phyloP scores from a whole-genome alignment of 2,113 vertebrate genomes.

The Indicator indicator region DNA sequence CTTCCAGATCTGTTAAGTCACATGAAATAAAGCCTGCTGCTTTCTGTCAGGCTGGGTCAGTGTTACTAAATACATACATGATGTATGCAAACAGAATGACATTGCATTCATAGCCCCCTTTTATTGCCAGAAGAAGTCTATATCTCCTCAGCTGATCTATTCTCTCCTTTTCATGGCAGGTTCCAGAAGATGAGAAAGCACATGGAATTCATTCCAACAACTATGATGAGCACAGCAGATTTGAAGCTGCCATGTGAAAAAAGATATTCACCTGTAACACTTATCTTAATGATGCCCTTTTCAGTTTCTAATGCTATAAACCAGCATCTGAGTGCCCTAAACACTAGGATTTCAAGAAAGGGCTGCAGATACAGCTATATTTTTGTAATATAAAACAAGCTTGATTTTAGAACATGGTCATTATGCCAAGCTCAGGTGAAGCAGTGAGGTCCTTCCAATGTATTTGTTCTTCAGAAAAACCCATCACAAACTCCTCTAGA shows the following conservation, averaged over 20 bases:
- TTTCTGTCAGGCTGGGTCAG: not conserved
- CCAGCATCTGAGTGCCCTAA: not conserved
- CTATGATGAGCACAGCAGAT: conserved; percentile 27
- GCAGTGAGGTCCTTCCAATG: not conserved
- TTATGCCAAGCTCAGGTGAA: not conserved
- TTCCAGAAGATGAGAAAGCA: conserved; percentile 52
- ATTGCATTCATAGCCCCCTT: not conserved
- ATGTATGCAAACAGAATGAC: not conserved
- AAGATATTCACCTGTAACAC: not conserved
- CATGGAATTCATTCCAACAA: not conserved
- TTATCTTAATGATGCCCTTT: not conserved
- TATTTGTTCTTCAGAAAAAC: not conserved
- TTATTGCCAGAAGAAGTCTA: not conserved
- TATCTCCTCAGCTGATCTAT: not conserved
- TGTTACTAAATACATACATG: not conserved
- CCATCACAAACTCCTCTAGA: not conserved
- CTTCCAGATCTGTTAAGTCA: not conserved
- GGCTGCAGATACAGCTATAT: not conserved
- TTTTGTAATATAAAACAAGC: not conserved
- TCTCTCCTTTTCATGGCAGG: conserved; percentile 31
- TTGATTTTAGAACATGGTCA: not conserved
- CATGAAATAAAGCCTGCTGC: not conserved
- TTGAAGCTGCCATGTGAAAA: conserved; percentile 31
- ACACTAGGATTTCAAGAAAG: not conserved
- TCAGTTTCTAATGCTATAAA: not conserved